These are phyloP conservation scores for Chaetogeoica ovagalla DNA, from an alignment of 2,888 invertebrate species.

Conservation along the genomic window DNA sequence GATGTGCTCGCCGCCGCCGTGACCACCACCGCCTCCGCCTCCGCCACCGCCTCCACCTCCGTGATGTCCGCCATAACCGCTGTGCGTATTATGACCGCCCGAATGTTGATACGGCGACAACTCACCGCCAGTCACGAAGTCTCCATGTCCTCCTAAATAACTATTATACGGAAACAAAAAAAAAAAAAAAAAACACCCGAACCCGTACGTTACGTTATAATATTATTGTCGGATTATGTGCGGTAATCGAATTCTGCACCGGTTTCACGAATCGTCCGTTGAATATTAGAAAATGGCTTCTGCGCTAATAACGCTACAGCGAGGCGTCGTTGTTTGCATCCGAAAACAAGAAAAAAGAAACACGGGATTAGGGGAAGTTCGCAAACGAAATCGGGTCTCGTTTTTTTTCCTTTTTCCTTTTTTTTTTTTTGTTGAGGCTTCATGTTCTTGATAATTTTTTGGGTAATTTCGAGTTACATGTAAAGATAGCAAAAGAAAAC, in stretches of 20 bases:
- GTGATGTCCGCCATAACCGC: slow-evolving; percentile 34
- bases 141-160: slow-evolving; percentile 46
- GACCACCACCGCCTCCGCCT: slow-evolving; percentile 54
- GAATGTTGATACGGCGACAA: slow-evolving; percentile 44
- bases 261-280: background rate
- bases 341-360: too few species aligned
- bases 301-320: too few species aligned
- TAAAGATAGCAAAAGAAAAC: too few species aligned
- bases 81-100: slow-evolving; percentile 35
- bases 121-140: slow-evolving; percentile 47
- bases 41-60: slow-evolving; percentile 43
- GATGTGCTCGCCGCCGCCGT: slow-evolving; percentile 55
- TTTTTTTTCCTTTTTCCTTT: too few species aligned
- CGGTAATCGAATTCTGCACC: slow-evolving; percentile 18
- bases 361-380: too few species aligned
- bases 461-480: too few species aligned
- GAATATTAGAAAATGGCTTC: background rate
- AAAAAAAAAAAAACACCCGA: background rate
- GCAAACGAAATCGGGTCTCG: too few species aligned
- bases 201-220: background rate
- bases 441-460: too few species aligned
- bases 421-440: too few species aligned
- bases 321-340: too few species aligned
- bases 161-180: slow-evolving; percentile 7
- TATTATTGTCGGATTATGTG: background rate